Percentiles rank a stretch among this genome's conserved stretches.
phyloP scores from a whole-genome alignment of 2,888 invertebrate genomes.

The Labia minor region DNA sequence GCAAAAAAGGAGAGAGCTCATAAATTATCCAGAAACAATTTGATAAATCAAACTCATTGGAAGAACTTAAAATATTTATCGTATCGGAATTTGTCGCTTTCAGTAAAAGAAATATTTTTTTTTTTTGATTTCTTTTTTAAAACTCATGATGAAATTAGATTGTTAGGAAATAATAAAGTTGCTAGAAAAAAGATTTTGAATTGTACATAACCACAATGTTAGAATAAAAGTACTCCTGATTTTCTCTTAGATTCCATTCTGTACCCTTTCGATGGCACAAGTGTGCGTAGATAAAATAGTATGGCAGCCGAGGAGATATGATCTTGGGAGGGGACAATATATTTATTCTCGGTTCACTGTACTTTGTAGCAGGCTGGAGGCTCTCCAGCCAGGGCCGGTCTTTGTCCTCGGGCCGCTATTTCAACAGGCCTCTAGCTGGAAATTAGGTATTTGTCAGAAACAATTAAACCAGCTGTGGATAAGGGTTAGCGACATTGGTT shows the following conservation, averaged over 20 bases:
- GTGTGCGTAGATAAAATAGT: conserved; percentile 4
- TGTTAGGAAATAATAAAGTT: too few species aligned
- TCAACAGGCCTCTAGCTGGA: background rate
- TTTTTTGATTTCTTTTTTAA: too few species aligned
- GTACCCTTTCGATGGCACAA: background rate
- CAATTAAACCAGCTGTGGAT: conserved; percentile 13
- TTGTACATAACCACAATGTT: too few species aligned
- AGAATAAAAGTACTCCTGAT: background rate
- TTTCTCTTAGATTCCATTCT: background rate
- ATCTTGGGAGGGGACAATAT: conserved; percentile 13
- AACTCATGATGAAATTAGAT: too few species aligned
- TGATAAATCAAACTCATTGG: too few species aligned
- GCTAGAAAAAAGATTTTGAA: too few species aligned
- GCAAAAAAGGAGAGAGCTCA: too few species aligned
- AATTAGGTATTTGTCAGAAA: conserved; percentile 13
- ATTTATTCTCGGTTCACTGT: conserved; percentile 13
- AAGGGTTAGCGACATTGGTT: background rate
- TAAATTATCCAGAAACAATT: too few species aligned
- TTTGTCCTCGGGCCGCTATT: conserved; percentile 8
- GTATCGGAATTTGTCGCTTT: too few species aligned
- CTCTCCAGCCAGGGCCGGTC: conserved; percentile 7
- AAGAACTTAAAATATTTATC: too few species aligned
- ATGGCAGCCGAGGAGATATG: conserved; percentile 7
- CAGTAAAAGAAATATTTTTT: too few species aligned
- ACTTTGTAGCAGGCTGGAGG: conserved; percentile 3